Base-by-base conservation (phyloP, 1,140 invertebrate genomes). In the Brachionus rotundiformis region DNA sequence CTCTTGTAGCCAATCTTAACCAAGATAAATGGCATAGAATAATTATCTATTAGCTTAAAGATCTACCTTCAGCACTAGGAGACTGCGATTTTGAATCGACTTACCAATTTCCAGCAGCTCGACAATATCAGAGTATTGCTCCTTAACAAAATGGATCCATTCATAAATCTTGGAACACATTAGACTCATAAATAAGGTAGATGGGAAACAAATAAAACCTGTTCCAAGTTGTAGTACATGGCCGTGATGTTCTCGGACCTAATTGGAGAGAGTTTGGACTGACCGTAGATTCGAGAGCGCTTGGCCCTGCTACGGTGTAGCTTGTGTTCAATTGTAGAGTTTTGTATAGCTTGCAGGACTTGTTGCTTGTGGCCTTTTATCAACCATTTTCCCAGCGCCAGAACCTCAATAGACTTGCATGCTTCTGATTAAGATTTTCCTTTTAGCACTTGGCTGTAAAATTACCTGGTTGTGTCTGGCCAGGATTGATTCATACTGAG, bases 61-160 rank as follows among this genome's bases (percentile, higher is more conserved):
- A 41, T 44, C 11, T 39, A 79, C 76, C 33, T 79, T 79, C 5
- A 79, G 16, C 6, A 79, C 76, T 39, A 59, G 19, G 10, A 79
- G 47, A 59, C 76, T 54, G 39, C 76, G 11, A 29, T 79, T 39
- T 36, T 79, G 31, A 29, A 59, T 11, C 13, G 76, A 59, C 8
- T 41, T 54, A 27, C 76, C 76, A 39, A 79, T 79, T 16, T 79
- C 76, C 8, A 79, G 54, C 10, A 79, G 25, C 1, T 79, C 76
- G 2, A 63, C 23, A 11, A 79, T 36, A 23, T 79, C 47, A n/a
- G 31, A 19, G n/a, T 79, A 63, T 5, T 29, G 10, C 1, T n/a
- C 31, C 10, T 39, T 59, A 7, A 31, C 23, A 33, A 59, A 19
- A 23, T 79, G 23, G 11, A 79, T 33, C 76, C 76, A 79, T 59